phyloP scores from a whole-genome alignment of 1,140 invertebrate genomes.

The Aphelinus atriplicis region DNA sequence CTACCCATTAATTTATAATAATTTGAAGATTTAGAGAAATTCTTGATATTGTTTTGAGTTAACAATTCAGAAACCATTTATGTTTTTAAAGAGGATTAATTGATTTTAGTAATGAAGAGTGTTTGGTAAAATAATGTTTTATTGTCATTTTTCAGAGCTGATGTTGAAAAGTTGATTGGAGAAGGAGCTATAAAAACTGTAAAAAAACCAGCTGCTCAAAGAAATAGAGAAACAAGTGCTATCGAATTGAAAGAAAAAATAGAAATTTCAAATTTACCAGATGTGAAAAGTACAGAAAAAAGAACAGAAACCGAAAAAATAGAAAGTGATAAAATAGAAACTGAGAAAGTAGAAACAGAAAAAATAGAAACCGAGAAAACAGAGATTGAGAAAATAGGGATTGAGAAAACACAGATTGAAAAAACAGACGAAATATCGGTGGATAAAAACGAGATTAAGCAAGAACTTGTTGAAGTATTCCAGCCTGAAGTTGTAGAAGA shows the following conservation, averaged over 20 bases:
- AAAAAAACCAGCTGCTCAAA: constrained; percentile 52
- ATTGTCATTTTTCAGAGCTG: constrained; percentile 50
- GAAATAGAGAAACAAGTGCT: neutral
- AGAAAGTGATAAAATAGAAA: too few species aligned
- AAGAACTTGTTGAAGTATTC: constrained; percentile 7
- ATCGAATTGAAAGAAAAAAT: constrained; percentile 28
- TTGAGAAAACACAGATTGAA: neutral
- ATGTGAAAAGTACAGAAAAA: neutral
- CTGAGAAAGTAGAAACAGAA: neutral
- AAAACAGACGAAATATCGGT: neutral
- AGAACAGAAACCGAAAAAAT: too few species aligned
- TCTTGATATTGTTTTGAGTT: neutral
- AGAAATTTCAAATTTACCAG: constrained; percentile 16
- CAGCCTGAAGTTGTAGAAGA: neutral
- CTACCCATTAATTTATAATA: too few species aligned
- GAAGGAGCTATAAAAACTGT: constrained; percentile 64
- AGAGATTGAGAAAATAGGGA: neutral
- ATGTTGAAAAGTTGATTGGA: constrained; percentile 62
- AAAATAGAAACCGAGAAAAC: neutral
- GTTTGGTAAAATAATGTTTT: constrained; percentile 10
- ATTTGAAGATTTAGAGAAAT: too few species aligned
- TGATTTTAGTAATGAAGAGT: neutral
- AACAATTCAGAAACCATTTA: neutral
- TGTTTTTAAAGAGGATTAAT: neutral
- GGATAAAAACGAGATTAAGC: neutral